Base-by-base conservation (phyloP, 2,113 vertebrate genomes). In the Hemicordylus capensis region DNA sequence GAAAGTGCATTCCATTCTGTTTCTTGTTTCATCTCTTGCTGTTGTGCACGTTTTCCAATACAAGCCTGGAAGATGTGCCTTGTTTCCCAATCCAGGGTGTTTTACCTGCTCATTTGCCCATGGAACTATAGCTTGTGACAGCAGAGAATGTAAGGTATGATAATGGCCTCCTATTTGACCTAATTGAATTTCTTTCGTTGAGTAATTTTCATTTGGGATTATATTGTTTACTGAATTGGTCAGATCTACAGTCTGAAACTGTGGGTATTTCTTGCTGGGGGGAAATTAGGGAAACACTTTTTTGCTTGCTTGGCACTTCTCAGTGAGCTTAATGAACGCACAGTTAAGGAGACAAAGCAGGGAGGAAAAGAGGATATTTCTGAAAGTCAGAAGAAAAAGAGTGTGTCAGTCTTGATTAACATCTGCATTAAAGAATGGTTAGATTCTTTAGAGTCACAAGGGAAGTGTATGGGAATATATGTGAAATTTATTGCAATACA, bases 141-240 rank as follows among this genome's bases (percentile, higher is more conserved):
- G 86, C 67, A 61, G 85, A 87, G 86, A 93, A 89, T 89, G 69
- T 26, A 28, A 87, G 72, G 75, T 82, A 83, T 92, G 88, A 67
- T 79, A 90, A 90, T 58, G 85, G 83, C 61, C 80, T 89, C 67
- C 48, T 82, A 0, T 80, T 89, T 86, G 84, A 87, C 77, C 81
- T 83, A 75, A 0, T 6, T 85, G 73, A 44, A 80, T 92, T 84
- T 84, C 67, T 87, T 90, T 87, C 90, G 83, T 87, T 90, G 83
- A 69, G 72, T 90, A 72, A 89, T 92, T 93, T 90, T 89, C 85
- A 79, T 80, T 82, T 87, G 56, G 84, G 80, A 91, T 93, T 72
- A 66, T 72, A 79, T 75, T 10, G 0, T 24, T 91, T 89, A 73
- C 58, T 81, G 88, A 86, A 83, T 48, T 81, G 34, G 85, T 90